A percentile compares a stretch with the other conserved stretches of the same genome.
These are phyloP conservation scores for Platichthys stellatus DNA, from an alignment of 2,113 vertebrate species.

Conservation along the genomic window DNA sequence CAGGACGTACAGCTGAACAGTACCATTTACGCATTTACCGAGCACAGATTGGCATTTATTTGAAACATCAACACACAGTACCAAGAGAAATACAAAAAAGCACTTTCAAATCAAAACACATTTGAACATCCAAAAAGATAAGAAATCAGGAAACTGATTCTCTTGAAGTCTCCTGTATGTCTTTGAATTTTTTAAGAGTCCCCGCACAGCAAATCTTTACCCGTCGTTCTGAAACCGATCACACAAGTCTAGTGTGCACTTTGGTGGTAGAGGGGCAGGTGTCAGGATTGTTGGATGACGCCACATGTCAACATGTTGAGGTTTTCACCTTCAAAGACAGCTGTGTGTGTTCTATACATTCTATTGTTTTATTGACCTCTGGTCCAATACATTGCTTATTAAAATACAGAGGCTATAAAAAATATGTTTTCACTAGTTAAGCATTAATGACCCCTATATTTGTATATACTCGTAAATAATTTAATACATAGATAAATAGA, in stretches of 20 bases:
- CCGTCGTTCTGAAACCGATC: constrained; percentile 12
- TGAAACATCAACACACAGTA: constrained; percentile 78
- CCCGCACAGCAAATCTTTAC: constrained; percentile 42
- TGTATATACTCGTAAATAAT: constrained; percentile 75
- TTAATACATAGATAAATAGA: constrained; percentile 85
- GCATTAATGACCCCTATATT: constrained; percentile 64
- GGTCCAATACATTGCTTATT: constrained; percentile 75
- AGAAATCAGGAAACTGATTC: constrained; percentile 63
- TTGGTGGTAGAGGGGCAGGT: constrained; percentile 61
- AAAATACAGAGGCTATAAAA: constrained; percentile 86
- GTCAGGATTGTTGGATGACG: constrained; percentile 39
- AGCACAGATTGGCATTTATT: constrained; percentile 77
- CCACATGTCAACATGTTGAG: constrained; percentile 43
- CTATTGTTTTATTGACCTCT: constrained; percentile 69
- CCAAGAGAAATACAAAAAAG: constrained; percentile 74
- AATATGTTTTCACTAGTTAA: constrained; percentile 78
- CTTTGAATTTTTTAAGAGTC: background rate
- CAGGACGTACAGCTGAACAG: constrained; percentile 20
- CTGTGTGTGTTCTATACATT: constrained; percentile 78
- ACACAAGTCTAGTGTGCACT: constrained; percentile 52
- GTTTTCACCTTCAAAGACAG: constrained; percentile 66
- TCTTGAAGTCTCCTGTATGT: background rate
- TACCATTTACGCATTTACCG: constrained; percentile 53
- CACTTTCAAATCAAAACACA: constrained; percentile 77
- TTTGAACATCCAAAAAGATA: constrained; percentile 64